phyloP scores from a whole-genome alignment of 2,888 invertebrate species.

The Orthosia gracilis region DNA sequence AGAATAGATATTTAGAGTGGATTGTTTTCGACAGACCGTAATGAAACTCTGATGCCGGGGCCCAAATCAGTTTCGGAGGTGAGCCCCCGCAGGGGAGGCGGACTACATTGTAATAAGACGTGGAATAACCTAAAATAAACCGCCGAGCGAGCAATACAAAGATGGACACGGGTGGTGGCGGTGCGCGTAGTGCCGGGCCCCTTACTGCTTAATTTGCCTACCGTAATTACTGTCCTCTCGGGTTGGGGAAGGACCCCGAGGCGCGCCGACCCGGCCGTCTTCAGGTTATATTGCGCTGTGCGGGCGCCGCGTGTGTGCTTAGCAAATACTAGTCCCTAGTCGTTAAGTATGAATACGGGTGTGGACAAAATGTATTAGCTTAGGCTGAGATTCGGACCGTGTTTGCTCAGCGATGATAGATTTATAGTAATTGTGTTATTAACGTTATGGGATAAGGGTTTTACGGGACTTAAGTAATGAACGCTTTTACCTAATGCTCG shows the following conservation, averaged over 20 bases:
- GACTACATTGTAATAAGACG: conserved; percentile 90
- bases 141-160: conserved; percentile 83
- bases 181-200: conserved; percentile 74
- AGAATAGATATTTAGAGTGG: conserved; percentile 91
- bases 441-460: conserved; percentile 91
- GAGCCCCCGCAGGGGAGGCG: conserved; percentile 90
- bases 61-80: conserved; percentile 90
- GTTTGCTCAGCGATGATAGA: conserved; percentile 91
- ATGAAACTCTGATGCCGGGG: conserved; percentile 90
- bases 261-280: conserved; percentile 85
- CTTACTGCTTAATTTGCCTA: conserved; percentile 92
- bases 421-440: conserved; percentile 92
- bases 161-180: conserved; percentile 85
- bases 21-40: conserved; percentile 92
- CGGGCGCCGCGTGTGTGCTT: conserved; percentile 90
- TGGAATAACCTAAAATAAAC: conserved; percentile 91
- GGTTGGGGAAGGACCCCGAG: conserved; percentile 88
- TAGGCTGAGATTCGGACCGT: conserved; percentile 91
- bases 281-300: conserved; percentile 90
- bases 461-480: conserved; percentile 91
- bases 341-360: conserved; percentile 91
- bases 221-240: conserved; percentile 92
- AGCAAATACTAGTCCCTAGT: conserved; percentile 90
- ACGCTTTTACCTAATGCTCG: conserved; percentile 89
- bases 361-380: conserved; percentile 91